phyloP scores from a whole-genome alignment of 2,113 vertebrate species.

The Ammodytes dubius region DNA sequence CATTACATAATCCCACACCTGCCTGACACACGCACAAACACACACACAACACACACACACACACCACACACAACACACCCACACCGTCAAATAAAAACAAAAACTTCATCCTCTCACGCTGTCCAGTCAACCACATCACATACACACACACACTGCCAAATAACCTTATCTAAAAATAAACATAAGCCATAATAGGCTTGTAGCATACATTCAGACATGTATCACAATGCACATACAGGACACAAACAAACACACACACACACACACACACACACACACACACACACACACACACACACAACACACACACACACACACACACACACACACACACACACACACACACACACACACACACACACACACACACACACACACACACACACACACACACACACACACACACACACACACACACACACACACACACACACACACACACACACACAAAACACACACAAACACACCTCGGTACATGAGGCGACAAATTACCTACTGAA shows the following conservation, averaged over 20 bases:
- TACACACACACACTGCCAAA: constrained; percentile 43
- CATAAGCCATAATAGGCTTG: constrained; percentile 22
- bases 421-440: constrained; percentile 57
- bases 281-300: too few species aligned
- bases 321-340: constrained; percentile 53
- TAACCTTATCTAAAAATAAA: constrained; percentile 70
- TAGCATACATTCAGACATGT: constrained; percentile 50
- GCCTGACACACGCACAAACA: constrained; percentile 29
- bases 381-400: constrained; percentile 29
- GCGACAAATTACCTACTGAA: constrained; percentile 94
- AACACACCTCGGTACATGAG: constrained; percentile 75
- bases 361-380: constrained; percentile 53
- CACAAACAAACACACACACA: constrained; percentile 52
- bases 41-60: constrained; percentile 29
- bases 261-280: constrained; percentile 45
- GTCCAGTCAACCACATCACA: constrained; percentile 47
- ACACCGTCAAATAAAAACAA: constrained; percentile 51
- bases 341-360: constrained; percentile 57
- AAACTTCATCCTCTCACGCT: constrained; percentile 31
- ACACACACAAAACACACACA: constrained; percentile 28
- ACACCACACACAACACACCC: not conserved
- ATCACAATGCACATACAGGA: constrained; percentile 35
- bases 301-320: constrained; percentile 41
- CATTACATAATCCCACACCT: constrained; percentile 73
- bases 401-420: constrained; percentile 54